These are phyloP conservation scores for Laupala kohalensis DNA, from an alignment of 1,140 invertebrate species.

Conservation along the genomic window DNA sequence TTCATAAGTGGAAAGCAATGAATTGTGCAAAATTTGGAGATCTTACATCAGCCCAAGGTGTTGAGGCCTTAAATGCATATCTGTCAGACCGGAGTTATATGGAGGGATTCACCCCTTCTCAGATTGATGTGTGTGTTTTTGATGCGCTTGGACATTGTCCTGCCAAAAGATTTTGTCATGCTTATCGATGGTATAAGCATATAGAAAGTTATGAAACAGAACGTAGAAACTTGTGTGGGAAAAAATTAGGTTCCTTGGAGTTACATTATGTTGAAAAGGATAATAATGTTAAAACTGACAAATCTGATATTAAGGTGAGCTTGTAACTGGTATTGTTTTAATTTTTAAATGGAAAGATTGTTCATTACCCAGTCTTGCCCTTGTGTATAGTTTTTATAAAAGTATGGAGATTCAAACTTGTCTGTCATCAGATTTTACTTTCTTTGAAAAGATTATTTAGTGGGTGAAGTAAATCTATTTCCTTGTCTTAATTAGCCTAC, in stretches of 20 bases:
- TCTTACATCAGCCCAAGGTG: constrained; percentile 8
- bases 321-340: background rate
- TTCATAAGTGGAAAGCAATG: background rate
- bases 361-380: background rate
- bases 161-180: constrained; percentile 10
- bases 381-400: background rate
- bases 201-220: constrained; percentile 17
- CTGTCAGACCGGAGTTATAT: constrained; percentile 19
- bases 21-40: constrained; percentile 5
- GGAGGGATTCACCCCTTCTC: constrained; percentile 16
- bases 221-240: background rate
- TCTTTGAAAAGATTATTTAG: background rate
- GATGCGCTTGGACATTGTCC: constrained; percentile 12
- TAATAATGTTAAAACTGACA: background rate
- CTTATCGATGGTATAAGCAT: constrained; percentile 18
- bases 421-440: background rate
- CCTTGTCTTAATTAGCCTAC: constrained; percentile 20
- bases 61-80: constrained; percentile 12
- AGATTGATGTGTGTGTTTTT: constrained; percentile 16
- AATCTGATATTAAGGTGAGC: background rate
- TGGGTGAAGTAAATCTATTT: background rate
- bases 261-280: background rate
- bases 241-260: background rate
- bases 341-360: background rate
- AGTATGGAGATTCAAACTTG: background rate